Percentiles rank a stretch among this genome's conserved stretches.
These are phyloP conservation scores for Anarhynchus alexandrinus DNA, from an alignment of 2,113 vertebrate genomes.

Conservation along the genomic window DNA sequence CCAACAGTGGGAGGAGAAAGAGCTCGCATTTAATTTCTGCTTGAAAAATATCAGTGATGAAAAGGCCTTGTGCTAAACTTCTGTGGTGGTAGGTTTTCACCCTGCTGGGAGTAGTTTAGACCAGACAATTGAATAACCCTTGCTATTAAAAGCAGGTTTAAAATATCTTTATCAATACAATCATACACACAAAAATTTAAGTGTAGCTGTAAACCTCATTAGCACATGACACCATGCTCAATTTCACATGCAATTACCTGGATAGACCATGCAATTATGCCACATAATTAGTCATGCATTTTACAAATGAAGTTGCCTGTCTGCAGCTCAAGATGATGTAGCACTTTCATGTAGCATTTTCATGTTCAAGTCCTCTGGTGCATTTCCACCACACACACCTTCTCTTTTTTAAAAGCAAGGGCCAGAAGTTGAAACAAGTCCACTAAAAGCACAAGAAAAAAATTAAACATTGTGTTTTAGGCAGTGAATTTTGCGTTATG, in stretches of 20 bases:
- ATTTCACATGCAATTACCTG: slow-evolving; percentile 49
- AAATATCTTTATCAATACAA: slow-evolving; percentile 1
- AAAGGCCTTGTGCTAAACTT: not conserved
- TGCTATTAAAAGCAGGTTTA: slow-evolving; percentile 2
- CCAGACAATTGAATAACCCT: not conserved
- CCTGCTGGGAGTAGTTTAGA: not conserved
- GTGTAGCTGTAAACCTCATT: slow-evolving; percentile 30
- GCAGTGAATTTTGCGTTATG: not conserved
- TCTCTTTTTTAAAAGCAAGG: not conserved
- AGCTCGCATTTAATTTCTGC: not conserved
- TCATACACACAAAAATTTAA: slow-evolving; percentile 9
- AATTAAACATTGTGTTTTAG: not conserved
- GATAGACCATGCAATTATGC: slow-evolving; percentile 25
- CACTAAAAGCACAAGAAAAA: not conserved
- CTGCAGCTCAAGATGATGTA: not conserved
- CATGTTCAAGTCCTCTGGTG: not conserved
- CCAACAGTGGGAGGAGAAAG: not conserved
- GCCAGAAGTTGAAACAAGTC: not conserved
- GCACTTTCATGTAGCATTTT: not conserved
- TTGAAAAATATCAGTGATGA: not conserved
- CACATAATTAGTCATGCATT: slow-evolving; percentile 8
- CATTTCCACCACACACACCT: not conserved
- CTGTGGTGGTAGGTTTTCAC: not conserved
- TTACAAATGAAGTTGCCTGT: not conserved
- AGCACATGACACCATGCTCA: slow-evolving; percentile 27